These are phyloP conservation scores for Mugil cephalus DNA, from an alignment of 2,113 vertebrate species.

Conservation along the genomic window DNA sequence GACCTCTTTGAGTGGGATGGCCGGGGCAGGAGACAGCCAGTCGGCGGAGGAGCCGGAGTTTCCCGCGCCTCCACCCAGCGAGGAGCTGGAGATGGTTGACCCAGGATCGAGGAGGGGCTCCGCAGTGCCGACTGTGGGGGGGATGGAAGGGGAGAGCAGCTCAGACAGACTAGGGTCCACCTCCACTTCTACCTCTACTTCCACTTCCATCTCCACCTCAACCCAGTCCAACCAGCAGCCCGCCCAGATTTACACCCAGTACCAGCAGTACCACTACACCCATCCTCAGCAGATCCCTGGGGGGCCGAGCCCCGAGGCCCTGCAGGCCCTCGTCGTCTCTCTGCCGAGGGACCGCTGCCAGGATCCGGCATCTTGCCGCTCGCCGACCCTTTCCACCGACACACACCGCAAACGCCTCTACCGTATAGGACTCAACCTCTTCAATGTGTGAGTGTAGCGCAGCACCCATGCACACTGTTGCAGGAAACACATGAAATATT, in stretches of 20 bases:
- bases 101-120: constrained; percentile 68
- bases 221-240: constrained; percentile 86
- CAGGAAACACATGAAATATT: constrained; percentile 6
- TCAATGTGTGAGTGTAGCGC: constrained; percentile 94
- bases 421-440: constrained; percentile 98
- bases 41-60: constrained; percentile 78
- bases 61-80: constrained; percentile 82
- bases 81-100: constrained; percentile 79
- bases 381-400: constrained; percentile 95
- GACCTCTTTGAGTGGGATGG: constrained; percentile 63
- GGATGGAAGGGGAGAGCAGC: constrained; percentile 82
- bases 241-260: constrained; percentile 81
- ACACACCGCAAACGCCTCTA: constrained; percentile 97
- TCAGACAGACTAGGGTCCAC: constrained; percentile 90
- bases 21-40: constrained; percentile 43
- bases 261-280: constrained; percentile 82
- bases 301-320: constrained; percentile 87
- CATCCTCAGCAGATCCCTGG: constrained; percentile 81
- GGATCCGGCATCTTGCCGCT: constrained; percentile 93
- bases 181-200: constrained; percentile 90
- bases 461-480: constrained; percentile 17
- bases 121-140: constrained; percentile 59
- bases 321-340: constrained; percentile 96
- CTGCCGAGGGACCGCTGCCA: constrained; percentile 96
- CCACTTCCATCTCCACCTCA: constrained; percentile 91